Base-by-base conservation (phyloP, 2,888 invertebrate species). In the Drosophila neotestacea region DNA sequence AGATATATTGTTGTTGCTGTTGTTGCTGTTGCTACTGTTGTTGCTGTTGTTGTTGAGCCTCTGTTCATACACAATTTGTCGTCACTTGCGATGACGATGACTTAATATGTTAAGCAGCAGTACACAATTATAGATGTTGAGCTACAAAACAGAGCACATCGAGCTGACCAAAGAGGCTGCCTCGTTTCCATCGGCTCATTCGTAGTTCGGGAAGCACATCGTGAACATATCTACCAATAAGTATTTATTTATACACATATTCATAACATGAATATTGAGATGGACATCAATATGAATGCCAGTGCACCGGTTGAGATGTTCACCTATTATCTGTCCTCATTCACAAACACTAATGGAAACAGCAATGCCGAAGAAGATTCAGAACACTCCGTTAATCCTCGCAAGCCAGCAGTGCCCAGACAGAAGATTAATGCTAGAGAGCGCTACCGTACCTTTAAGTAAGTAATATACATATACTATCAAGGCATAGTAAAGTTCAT, bases 361-460 rank as follows among this genome's bases (percentile, higher is more conserved):
- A 36, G n/a, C 13, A 51, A 30, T 36, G 22, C 28, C 22, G 56
- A 38, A n/a, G 47, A 10, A 11, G 65, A 75, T 22, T 65, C 80
- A 0, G 72, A 70, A 27, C 51, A 67, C 34, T 69, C 66, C 1
- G 27, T 59, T 7, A 44, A 58, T 22, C 11, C 38, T 0, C 38
- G 52, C 7, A 42, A 27, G 38, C 9, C 44, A 0, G 51, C 36
- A 6, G 55, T 68, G 10, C 81, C 96, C 88, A 93, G 96, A 73
- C 95, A 95, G 88, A 96, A 96, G 87, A 96, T 96, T 1, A 97
- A 97, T 90, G 97, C 97, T 1, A 94, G 96, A 13, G 97, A 97
- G 90, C 93, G 97, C 70, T 96, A 96, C 91, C 94, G 97, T 80
- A 97, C 97, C 10, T 96, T 96, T 93, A 96, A 96, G 96, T 97